A percentile compares a stretch with the other conserved stretches of the same genome.
These are phyloP conservation scores for Pocillopora damicornis DNA, from an alignment of 64 coral and sea anemone genomes.

Conservation along the genomic window DNA sequence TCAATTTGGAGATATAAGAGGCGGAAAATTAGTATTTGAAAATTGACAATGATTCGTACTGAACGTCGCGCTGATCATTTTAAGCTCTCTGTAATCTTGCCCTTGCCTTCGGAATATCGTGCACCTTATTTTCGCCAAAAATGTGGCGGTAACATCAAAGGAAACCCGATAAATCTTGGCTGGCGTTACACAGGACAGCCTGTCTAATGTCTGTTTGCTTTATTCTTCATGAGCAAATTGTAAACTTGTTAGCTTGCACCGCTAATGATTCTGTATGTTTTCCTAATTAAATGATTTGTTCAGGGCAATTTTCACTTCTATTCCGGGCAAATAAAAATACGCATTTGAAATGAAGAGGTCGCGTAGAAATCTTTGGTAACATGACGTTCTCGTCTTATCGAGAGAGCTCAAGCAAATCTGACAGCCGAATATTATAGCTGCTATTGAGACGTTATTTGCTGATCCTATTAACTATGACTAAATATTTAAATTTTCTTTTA, in stretches of 20 bases:
- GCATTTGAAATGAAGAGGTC: constrained; percentile 7
- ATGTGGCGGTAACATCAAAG: constrained; percentile 32
- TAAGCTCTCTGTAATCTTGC: not conserved
- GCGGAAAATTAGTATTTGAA: not conserved
- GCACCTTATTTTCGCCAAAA: constrained; percentile 27
- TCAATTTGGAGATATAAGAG: not conserved
- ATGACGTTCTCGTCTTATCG: constrained; percentile 41
- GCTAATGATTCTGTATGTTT: constrained; percentile 52
- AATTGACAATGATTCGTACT: not conserved
- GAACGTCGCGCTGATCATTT: not conserved
- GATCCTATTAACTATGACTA: constrained; percentile 45
- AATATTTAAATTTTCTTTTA: constrained; percentile 34
- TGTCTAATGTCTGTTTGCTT: constrained; percentile 35
- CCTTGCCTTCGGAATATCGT: not conserved
- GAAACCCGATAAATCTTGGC: constrained; percentile 23
- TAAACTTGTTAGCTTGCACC: constrained; percentile 42
- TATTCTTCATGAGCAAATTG: constrained; percentile 48
- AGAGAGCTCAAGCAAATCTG: constrained; percentile 13
- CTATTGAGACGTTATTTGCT: constrained; percentile 45
- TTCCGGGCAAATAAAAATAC: constrained; percentile 3
- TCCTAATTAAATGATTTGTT: constrained; percentile 45
- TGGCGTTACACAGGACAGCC: constrained; percentile 27
- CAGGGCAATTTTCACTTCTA: constrained; percentile 32
- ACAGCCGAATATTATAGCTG: constrained; percentile 40
- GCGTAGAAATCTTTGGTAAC: not conserved